Evolutionary conservation across 37 sponge, comb jelly and placozoan genomes (phyloP).

Genomic region (Spongilla lacustris): DNA sequence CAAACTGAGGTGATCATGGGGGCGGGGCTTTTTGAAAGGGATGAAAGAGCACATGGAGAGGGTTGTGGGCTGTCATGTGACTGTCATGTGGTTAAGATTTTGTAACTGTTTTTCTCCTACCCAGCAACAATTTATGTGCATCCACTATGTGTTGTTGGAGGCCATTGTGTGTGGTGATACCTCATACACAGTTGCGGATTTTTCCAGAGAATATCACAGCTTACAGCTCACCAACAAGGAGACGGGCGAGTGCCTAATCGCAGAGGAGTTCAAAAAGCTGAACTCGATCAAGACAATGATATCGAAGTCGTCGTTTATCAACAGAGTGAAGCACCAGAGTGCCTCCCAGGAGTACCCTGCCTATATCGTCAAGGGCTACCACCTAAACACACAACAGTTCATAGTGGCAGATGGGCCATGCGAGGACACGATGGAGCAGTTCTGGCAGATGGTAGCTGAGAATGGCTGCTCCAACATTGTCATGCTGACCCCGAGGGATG

Average conservation of each 20-base stretch:
- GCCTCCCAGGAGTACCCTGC: slow-evolving; percentile 18
- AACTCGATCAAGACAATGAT: slow-evolving; percentile 47
- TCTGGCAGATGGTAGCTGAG: slow-evolving; percentile 64
- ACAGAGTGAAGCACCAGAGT: slow-evolving; percentile 9
- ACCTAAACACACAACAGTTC: slow-evolving; percentile 10
- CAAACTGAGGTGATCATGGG: slow-evolving; percentile 56
- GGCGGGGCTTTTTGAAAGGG: too few species aligned
- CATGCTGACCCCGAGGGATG: slow-evolving; percentile 49
- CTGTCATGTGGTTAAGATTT: too few species aligned
- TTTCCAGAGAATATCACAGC: background rate
- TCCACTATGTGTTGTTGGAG: slow-evolving; percentile 81
- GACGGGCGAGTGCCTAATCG: background rate
- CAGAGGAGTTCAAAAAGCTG: slow-evolving; percentile 49
- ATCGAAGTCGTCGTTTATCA: slow-evolving; percentile 34
- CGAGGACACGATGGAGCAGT: slow-evolving; percentile 13
- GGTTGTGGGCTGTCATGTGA: too few species aligned
- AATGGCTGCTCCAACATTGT: slow-evolving; percentile 31
- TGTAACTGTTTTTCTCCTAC: background rate
- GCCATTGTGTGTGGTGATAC: slow-evolving; percentile 76
- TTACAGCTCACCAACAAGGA: background rate
- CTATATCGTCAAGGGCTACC: slow-evolving; percentile 44
- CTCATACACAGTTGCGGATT: slow-evolving; percentile 35
- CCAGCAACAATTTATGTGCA: slow-evolving; percentile 76
- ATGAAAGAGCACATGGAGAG: too few species aligned
- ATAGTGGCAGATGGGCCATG: slow-evolving; percentile 44